Percentiles rank a stretch among this genome's conserved stretches.
Evolutionary conservation across 1,140 invertebrate genomes (phyloP).

Genomic region (Globodera ellingtonae): DNA sequence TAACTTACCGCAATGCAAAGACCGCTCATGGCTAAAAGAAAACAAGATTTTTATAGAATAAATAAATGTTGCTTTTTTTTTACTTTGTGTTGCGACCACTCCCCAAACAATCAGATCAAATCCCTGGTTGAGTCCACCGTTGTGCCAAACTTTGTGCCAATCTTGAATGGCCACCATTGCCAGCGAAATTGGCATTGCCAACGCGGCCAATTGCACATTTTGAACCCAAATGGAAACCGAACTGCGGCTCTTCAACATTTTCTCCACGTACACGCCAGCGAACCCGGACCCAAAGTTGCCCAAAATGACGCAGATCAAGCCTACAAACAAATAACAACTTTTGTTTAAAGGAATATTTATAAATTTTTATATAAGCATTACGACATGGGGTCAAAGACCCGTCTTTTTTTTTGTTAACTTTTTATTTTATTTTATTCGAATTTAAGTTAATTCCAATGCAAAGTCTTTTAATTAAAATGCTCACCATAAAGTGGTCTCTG

Average conservation of each 20-base stretch:
- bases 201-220: conserved; percentile 80
- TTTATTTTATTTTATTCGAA: too few relatives aligned
- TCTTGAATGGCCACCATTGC: neutral
- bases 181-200: conserved; percentile 70
- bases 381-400: too few relatives aligned
- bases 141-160: conserved; percentile 40
- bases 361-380: too few relatives aligned
- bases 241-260: conserved; percentile 85
- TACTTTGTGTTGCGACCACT: conserved; percentile 76
- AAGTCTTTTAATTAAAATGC: neutral
- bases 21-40: conserved; percentile 73
- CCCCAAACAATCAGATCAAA: conserved; percentile 83
- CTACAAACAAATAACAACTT: conserved; percentile 63
- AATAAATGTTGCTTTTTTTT: neutral
- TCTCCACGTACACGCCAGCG: conserved; percentile 99
- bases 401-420: too few relatives aligned
- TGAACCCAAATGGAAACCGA: conserved; percentile 93
- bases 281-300: conserved; percentile 94
- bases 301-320: conserved; percentile 83
- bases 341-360: too few relatives aligned
- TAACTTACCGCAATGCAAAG: conserved; percentile 77
- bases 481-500: neutral
- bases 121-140: conserved; percentile 69
- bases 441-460: too few relatives aligned
- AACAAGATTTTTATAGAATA: neutral